Conservation (phyloP, 2,113 vertebrate species). For the Cacatua alba region DNA sequence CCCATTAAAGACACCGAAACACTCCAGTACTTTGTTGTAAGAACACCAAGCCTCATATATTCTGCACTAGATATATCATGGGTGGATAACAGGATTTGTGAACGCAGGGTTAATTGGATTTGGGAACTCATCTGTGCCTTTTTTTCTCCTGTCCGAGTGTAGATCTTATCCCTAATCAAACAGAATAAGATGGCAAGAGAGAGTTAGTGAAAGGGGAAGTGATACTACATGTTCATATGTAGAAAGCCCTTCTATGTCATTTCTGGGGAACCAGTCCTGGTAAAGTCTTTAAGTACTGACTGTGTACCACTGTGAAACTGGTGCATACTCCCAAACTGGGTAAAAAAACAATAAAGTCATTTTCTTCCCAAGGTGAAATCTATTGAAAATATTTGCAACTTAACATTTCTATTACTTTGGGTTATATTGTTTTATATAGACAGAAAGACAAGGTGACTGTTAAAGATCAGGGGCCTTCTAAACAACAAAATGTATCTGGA, state of each 20-base stretch:
- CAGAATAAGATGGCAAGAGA: background rate
- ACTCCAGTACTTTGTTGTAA: background rate
- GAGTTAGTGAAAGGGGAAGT: background rate
- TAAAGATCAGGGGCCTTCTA: background rate
- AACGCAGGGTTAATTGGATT: background rate
- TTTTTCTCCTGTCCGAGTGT: background rate
- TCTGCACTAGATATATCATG: background rate
- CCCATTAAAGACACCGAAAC: background rate
- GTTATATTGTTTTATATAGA: background rate
- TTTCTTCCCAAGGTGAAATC: background rate
- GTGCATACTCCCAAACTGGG: background rate
- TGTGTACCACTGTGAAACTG: background rate
- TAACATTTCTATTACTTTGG: background rate
- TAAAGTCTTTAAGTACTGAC: background rate
- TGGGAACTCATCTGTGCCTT: background rate
- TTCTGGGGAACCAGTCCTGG: background rate
- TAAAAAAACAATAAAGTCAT: background rate
- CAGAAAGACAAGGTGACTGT: background rate
- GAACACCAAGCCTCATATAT: background rate
- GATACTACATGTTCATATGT: background rate
- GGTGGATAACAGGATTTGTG: background rate
- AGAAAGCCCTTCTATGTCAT: background rate
- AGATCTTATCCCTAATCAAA: background rate
- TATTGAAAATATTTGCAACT: background rate
- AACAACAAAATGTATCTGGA: background rate